These are phyloP conservation scores for Gallinago nigripennis DNA, from an alignment of 2,797 vertebrate genomes.

Conservation along the genomic window DNA sequence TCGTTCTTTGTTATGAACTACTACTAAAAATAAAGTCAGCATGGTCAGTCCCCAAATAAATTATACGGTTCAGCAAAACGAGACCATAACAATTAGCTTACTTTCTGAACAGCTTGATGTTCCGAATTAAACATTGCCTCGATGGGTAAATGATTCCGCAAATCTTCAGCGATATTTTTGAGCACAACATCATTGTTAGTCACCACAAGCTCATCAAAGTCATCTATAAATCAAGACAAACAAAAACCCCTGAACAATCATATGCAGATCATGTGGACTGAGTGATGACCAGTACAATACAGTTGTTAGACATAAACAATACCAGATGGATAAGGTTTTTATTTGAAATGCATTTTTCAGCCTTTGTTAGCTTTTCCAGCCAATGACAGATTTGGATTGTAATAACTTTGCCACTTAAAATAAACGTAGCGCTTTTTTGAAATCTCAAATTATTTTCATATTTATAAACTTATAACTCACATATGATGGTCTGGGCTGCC, in stretches of 20 bases:
- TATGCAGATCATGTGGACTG: not conserved
- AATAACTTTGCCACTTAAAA: conserved; percentile 61
- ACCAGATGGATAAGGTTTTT: conserved; percentile 44
- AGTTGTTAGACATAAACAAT: conserved; percentile 35
- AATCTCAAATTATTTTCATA: conserved; percentile 59
- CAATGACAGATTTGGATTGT: conserved; percentile 36
- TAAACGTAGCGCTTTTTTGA: conserved; percentile 13
- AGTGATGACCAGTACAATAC: conserved; percentile 8
- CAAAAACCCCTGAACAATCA: not conserved
- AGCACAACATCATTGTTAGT: conserved; percentile 74
- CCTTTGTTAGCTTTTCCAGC: conserved; percentile 27
- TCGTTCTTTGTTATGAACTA: not conserved
- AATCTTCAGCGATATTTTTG: conserved; percentile 86
- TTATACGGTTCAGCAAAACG: not conserved
- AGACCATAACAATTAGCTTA: conserved; percentile 58
- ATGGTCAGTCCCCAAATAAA: not conserved
- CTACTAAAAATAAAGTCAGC: not conserved
- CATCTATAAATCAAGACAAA: conserved; percentile 64
- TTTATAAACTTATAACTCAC: conserved; percentile 59
- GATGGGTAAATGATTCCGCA: conserved; percentile 80
- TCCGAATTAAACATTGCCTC: conserved; percentile 86
- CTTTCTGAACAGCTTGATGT: conserved; percentile 79
- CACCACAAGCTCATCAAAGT: conserved; percentile 77
- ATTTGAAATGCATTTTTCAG: conserved; percentile 31
- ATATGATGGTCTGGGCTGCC: conserved; percentile 22